A percentile compares a stretch with the other conserved stretches of the same genome.
These are phyloP conservation scores for Dromius quadrimaculatus DNA, from an alignment of 2,888 invertebrate species.

Conservation along the genomic window DNA sequence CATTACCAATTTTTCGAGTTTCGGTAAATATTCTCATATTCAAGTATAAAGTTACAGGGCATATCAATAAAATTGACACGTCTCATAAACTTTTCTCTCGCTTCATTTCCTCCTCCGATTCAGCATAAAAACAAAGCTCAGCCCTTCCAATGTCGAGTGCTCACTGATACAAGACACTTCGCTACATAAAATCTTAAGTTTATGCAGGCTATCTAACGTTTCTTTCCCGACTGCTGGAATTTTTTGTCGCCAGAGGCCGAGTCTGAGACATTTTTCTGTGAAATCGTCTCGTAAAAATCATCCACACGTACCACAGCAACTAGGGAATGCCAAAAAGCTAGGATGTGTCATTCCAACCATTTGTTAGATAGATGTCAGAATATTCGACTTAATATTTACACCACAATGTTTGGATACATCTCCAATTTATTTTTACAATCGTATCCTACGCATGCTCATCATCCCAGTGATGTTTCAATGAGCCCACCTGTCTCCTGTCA, in stretches of 20 bases:
- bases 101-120: slow-evolving; percentile 2
- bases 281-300: slow-evolving; percentile 30
- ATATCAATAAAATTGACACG: background rate
- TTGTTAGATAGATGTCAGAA: too few relatives aligned
- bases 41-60: background rate
- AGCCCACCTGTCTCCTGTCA: too few relatives aligned
- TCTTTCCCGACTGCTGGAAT: background rate
- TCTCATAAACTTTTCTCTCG: slow-evolving; percentile 8
- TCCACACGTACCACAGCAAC: background rate
- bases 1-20: too few relatives aligned
- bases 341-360: too few relatives aligned
- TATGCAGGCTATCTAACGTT: slow-evolving; percentile 34
- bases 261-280: slow-evolving; percentile 4
- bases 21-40: too few relatives aligned
- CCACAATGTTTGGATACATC: too few relatives aligned
- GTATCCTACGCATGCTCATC: too few relatives aligned
- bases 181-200: slow-evolving; percentile 41
- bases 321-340: too few relatives aligned
- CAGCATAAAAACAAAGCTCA: slow-evolving; percentile 14
- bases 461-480: too few relatives aligned
- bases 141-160: slow-evolving; percentile 3
- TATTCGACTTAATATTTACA: too few relatives aligned
- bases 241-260: background rate
- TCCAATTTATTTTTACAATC: too few relatives aligned
- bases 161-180: slow-evolving; percentile 27